Evolutionary conservation across 2,113 vertebrate genomes (phyloP), one percentile per base, ranked within the genome.

Genomic region (Kryptolebias marmoratus): DNA sequence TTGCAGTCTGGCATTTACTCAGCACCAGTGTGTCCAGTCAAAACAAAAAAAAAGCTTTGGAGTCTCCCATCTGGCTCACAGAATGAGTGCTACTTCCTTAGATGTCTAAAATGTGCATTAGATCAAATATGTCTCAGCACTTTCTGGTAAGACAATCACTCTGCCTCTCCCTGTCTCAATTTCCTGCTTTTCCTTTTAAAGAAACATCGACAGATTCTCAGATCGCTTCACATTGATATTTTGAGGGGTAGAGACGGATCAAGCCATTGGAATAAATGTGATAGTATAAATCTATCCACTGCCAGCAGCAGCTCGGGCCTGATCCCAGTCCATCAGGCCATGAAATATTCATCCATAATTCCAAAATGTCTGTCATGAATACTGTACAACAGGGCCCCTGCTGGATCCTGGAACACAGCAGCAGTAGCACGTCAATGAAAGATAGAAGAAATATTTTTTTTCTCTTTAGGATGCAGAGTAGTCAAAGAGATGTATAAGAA

Each of bases 261-360:
- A 56, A 80, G 76, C 78, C 68, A 71, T 77, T 63, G 64, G 67
- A 62, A 78, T 77, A 79, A 80, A 68, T 55, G 70, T 44, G 78
- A 80, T 79, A 82, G 79, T 44, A 83, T 74, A 72, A 77, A 73
- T 63, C 66, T 75, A 80, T 85, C 82, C 73, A 79, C 79, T 74
- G 82, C 73, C 80, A 82, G 64, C 61, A 83, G 71, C 59, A 68
- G 71, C 71, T 80, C 66, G 32, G 75, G 65, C 84, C 77, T 45
- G 59, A 81, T 88, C 64, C 66, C 83, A 75, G 79, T 78, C 81
- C 83, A 73, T 84, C 85, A 78, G 79, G 65, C 77, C 59, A 88
- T 91, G 81, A 92, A 91, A 92, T 91, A 93, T 92, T 90, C 77
- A 92, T 88, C 62, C 54, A 62, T 78, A 62, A 84, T 75, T 87